Evolutionary conservation across 2,888 invertebrate species (phyloP).

Genomic region (Salpingus planirostris): DNA sequence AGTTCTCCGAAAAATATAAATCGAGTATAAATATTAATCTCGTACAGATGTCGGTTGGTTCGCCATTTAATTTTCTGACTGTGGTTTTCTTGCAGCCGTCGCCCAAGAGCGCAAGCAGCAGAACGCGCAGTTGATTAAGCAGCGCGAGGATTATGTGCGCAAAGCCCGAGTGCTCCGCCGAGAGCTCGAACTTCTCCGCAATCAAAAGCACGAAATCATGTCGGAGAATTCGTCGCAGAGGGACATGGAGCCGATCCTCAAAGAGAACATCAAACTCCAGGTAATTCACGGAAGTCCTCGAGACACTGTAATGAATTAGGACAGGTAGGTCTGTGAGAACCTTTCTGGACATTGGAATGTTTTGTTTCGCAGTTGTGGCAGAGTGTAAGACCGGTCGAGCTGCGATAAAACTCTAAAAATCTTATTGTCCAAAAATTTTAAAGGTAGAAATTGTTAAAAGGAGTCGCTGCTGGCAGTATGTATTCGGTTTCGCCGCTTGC

Average conservation of each 20-base stretch:
- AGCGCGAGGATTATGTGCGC: conserved; percentile 72
- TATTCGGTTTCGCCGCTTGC: conserved; percentile 29
- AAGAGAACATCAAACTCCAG: conserved; percentile 79
- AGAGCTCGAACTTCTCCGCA: conserved; percentile 68
- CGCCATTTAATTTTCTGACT: conserved; percentile 1
- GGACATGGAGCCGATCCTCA: conserved; percentile 68
- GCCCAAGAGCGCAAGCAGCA: conserved; percentile 77
- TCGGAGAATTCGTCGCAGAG: conserved; percentile 58
- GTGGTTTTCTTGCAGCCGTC: conserved; percentile 49
- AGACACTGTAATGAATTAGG: background rate
- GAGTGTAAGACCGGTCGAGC: conserved; percentile 5
- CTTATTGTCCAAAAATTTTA: conserved; percentile 19
- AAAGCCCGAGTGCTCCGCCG: conserved; percentile 65
- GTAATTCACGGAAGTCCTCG: conserved; percentile 41
- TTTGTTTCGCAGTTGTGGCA: conserved; percentile 33
- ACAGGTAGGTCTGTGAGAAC: too few species aligned
- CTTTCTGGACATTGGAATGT: conserved; percentile 5
- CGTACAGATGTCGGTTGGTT: too few species aligned
- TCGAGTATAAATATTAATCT: too few species aligned
- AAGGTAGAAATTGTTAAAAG: too few species aligned
- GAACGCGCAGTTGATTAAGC: conserved; percentile 68
- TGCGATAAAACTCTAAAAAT: too few species aligned
- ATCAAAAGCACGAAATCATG: conserved; percentile 68
- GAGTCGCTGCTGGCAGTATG: conserved; percentile 25
- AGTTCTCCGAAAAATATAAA: conserved; percentile 1